These are phyloP conservation scores for Flexamia atlantica DNA, from an alignment of 2,888 invertebrate species.

Conservation along the genomic window DNA sequence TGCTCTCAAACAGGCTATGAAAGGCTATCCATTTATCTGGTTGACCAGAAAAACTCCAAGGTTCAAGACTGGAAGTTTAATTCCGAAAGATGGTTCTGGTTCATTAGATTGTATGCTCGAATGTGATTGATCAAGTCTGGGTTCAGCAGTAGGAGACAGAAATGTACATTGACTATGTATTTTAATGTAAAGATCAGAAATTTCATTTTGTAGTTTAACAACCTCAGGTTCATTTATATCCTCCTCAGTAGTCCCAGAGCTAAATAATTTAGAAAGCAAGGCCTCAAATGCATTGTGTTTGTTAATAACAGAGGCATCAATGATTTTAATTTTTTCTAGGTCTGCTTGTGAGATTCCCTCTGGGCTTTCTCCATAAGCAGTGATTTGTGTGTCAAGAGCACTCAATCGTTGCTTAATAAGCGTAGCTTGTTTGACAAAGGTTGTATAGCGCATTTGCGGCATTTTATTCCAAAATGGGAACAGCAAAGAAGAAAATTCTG, in stretches of 20 bases:
- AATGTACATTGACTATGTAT: not conserved
- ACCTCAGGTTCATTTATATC: not conserved
- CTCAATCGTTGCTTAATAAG: not conserved
- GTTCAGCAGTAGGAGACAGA: not conserved
- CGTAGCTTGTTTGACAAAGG: not conserved
- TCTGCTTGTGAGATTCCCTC: not conserved
- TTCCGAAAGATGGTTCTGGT: not conserved
- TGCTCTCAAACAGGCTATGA: constrained; percentile 16
- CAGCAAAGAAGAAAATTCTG: too few species aligned
- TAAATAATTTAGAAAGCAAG: not conserved
- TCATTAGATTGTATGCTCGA: not conserved
- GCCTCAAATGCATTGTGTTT: not conserved
- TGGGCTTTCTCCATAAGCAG: not conserved
- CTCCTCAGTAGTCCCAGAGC: not conserved
- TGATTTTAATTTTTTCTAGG: not conserved
- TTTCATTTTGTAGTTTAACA: not conserved
- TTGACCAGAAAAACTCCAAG: constrained; percentile 2
- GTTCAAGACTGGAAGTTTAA: not conserved
- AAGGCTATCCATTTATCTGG: constrained; percentile 2
- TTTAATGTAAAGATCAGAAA: constrained; percentile 16
- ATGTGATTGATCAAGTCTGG: too few species aligned
- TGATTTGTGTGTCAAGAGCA: not conserved
- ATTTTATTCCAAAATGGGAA: too few species aligned
- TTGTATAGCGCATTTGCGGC: not conserved
- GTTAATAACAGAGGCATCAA: not conserved